A percentile compares a stretch with the other conserved stretches of the same genome.
Conservation (phyloP, 2,888 invertebrate genomes). For the Geotrupes spiniger region DNA sequence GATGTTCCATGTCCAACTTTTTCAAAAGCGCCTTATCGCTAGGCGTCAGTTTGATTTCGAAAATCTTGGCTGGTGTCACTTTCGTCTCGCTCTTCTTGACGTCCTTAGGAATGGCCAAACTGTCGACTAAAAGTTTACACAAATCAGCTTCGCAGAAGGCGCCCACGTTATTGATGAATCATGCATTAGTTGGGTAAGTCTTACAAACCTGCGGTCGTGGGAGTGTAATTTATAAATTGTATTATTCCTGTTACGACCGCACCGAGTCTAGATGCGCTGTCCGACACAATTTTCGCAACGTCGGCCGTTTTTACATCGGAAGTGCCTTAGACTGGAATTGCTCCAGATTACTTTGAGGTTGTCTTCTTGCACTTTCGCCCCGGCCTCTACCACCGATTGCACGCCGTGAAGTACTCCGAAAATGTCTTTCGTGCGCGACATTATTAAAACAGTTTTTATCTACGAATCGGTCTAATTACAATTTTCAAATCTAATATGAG, state of each 20-base stretch:
- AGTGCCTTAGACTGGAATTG: constrained; percentile 66
- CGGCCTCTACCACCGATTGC: constrained; percentile 65
- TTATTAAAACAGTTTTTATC: no score
- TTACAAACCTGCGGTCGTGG: constrained; percentile 20
- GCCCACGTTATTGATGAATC: constrained; percentile 10
- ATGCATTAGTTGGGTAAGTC: constrained; percentile 9
- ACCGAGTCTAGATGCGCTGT: constrained; percentile 51
- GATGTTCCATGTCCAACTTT: constrained; percentile 54
- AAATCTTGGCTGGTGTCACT: constrained; percentile 23
- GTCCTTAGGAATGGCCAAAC: no score
- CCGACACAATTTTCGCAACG: constrained; percentile 18
- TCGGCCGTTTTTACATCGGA: constrained; percentile 27
- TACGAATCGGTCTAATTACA: no score
- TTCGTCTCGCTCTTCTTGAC: neutral
- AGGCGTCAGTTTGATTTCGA: constrained; percentile 52
- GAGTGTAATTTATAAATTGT: constrained; percentile 54
- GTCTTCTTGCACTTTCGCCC: constrained; percentile 63
- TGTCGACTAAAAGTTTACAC: no score
- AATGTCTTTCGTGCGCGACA: constrained; percentile 56
- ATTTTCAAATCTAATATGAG: no score
- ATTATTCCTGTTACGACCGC: constrained; percentile 71
- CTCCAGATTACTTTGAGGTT: constrained; percentile 61
- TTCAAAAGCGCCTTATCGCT: constrained; percentile 53
- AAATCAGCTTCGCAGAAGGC: no score
- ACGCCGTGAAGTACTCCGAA: constrained; percentile 67